Evolutionary conservation across 2,888 invertebrate species (phyloP).

Genomic region (Epiblema foenella): DNA sequence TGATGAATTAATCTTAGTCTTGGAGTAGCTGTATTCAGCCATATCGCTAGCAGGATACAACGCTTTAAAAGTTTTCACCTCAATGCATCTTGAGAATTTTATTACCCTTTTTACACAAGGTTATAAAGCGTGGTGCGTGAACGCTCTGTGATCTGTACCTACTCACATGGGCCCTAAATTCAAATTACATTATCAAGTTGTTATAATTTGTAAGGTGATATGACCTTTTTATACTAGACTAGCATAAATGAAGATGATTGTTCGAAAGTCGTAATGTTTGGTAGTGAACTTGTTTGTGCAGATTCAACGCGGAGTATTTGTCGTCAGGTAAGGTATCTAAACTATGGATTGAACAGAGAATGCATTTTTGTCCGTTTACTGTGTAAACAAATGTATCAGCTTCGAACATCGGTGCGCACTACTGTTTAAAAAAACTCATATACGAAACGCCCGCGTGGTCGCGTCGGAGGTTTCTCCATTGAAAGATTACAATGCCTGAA

Average conservation of each 20-base stretch:
- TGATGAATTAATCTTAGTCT: too few species aligned
- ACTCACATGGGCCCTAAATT: conserved; percentile 12
- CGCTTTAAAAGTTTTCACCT: conserved; percentile 7
- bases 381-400: too few species aligned
- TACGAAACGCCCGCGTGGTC: too few species aligned
- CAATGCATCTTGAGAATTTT: conserved; percentile 19
- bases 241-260: conserved; percentile 1
- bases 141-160: conserved; percentile 10
- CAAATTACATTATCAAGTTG: not conserved
- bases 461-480: too few species aligned
- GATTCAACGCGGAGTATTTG: conserved; percentile 4
- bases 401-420: too few species aligned
- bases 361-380: too few species aligned
- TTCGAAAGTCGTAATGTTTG: conserved; percentile 21
- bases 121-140: conserved; percentile 28
- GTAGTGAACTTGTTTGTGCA: conserved; percentile 32
- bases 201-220: conserved; percentile 1
- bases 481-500: too few species aligned
- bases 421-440: too few species aligned
- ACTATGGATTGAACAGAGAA: not conserved
- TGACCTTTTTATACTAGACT: not conserved
- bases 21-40: not conserved
- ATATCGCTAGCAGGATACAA: not conserved
- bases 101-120: conserved; percentile 22
- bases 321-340: not conserved